phyloP scores from a whole-genome alignment of 2,888 invertebrate species.

The Chymomyza procnemis region DNA sequence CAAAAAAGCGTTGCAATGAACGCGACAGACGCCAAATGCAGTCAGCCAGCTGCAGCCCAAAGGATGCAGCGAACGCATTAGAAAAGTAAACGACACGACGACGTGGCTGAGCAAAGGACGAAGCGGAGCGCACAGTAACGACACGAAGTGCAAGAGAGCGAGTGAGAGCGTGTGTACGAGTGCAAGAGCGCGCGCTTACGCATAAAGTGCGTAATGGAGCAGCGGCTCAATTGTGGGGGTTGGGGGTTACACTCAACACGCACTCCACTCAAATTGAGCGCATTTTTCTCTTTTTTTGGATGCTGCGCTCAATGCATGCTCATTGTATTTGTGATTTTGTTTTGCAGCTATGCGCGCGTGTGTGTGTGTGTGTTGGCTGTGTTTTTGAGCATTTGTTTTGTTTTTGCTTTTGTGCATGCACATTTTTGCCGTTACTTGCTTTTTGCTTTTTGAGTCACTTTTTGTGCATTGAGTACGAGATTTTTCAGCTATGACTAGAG shows the following conservation, averaged over 20 bases:
- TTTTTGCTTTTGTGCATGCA: conserved; percentile 49
- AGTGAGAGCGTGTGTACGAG: background rate
- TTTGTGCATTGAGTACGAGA: background rate
- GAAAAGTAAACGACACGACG: background rate
- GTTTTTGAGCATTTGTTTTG: conserved; percentile 32
- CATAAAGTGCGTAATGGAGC: background rate
- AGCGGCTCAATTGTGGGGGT: background rate
- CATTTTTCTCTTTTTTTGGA: too few relatives aligned
- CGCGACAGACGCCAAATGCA: background rate
- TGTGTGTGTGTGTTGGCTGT: conserved; percentile 37
- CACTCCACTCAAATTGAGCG: background rate
- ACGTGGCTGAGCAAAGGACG: background rate
- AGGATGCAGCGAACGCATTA: background rate
- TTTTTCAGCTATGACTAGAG: background rate
- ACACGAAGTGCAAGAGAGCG: background rate
- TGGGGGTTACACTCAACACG: background rate
- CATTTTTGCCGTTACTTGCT: conserved; percentile 58
- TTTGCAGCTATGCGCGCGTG: background rate
- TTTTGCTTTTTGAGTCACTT: conserved; percentile 50
- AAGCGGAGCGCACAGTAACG: too few relatives aligned
- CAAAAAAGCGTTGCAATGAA: background rate
- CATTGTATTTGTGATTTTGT: background rate
- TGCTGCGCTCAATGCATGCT: background rate
- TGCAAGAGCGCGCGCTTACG: background rate
- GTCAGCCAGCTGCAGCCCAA: background rate